phyloP scores from a whole-genome alignment of 2,888 invertebrate species.

The Pyrochroa serraticornis region DNA sequence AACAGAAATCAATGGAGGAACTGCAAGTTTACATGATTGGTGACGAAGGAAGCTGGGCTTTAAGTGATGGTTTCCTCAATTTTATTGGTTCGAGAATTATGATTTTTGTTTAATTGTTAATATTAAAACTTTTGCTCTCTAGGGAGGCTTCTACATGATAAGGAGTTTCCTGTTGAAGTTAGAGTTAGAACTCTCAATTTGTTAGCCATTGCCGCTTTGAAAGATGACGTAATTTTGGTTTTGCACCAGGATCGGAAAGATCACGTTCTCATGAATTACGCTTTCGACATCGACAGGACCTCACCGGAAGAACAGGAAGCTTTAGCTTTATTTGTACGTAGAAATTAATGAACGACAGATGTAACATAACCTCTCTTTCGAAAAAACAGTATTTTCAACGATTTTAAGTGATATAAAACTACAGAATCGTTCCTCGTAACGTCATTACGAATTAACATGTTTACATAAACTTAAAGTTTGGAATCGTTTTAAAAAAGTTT shows the following conservation, averaged over 20 bases:
- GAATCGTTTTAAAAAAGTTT: no score
- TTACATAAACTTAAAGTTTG: no score
- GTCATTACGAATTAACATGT: no score
- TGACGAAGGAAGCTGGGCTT: slow-evolving; percentile 91
- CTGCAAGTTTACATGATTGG: slow-evolving; percentile 86
- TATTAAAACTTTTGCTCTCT: slow-evolving; percentile 29
- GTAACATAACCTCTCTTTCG: not conserved
- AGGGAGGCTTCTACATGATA: slow-evolving; percentile 70
- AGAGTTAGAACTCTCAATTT: slow-evolving; percentile 74
- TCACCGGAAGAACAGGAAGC: slow-evolving; percentile 78
- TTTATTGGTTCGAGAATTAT: slow-evolving; percentile 70
- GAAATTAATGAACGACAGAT: not conserved
- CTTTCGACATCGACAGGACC: slow-evolving; percentile 78
- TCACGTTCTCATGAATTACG: slow-evolving; percentile 88
- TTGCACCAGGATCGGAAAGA: slow-evolving; percentile 89
- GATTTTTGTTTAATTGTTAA: not conserved
- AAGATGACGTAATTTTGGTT: slow-evolving; percentile 87
- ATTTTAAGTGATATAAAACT: no score
- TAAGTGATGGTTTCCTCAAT: slow-evolving; percentile 84
- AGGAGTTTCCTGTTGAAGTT: slow-evolving; percentile 63
- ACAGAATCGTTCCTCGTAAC: no score
- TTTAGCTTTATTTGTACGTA: slow-evolving; percentile 78
- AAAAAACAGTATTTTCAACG: no score
- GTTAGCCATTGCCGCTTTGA: slow-evolving; percentile 77
- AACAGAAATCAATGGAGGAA: slow-evolving; percentile 79